Base-by-base conservation (phyloP, 2,797 vertebrate genomes). In the Nannoperca australis region DNA sequence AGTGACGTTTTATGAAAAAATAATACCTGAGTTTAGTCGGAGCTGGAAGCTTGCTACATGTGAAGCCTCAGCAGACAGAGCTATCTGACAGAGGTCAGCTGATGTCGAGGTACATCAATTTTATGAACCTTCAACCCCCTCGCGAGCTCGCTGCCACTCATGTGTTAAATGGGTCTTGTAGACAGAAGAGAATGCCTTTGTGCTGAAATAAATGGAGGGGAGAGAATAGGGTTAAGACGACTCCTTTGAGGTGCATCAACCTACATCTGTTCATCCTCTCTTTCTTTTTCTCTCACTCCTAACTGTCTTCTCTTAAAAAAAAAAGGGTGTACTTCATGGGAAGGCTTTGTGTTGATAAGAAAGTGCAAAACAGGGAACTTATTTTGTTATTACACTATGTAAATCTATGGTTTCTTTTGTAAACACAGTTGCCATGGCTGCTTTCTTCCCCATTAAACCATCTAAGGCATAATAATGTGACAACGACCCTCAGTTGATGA, bases 111-210 rank as follows among this genome's bases (percentile, higher is more conserved):
- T 84, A 89, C 91, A 93, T 91, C 89, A 88, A 64, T 87, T 92
- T 93, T 85, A 92, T 89, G 90, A 90, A 86, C 90, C 88, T 51
- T 82, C 71, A 61, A 70, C 68, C 75, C 63, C 76, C 55, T 54
- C 1, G 8, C 50, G 42, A 83, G 73, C 79, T 84, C 17, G 63
- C 91, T 85, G 91, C 90, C 89, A 90, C 86, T 91, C 91, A 91
- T 91, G 91, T 92, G 88, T 91, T 93, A 92, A 93, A 93, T 93
- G 85, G 90, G 54, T 92, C 88, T 88, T 88, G 88, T 88, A 90
- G 93, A 91, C 84, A 73, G 88, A 88, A 55, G 84, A 85, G 85
- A 90, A 86, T 70, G 86, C 80, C 78, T 91, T 91, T 92, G 93
- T 92, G 89, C 83, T 71, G 83, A 85, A 90, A 90, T 87, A 92